Conservation (phyloP, 2,888 invertebrate genomes). For the Eupithecia subumbrata region DNA sequence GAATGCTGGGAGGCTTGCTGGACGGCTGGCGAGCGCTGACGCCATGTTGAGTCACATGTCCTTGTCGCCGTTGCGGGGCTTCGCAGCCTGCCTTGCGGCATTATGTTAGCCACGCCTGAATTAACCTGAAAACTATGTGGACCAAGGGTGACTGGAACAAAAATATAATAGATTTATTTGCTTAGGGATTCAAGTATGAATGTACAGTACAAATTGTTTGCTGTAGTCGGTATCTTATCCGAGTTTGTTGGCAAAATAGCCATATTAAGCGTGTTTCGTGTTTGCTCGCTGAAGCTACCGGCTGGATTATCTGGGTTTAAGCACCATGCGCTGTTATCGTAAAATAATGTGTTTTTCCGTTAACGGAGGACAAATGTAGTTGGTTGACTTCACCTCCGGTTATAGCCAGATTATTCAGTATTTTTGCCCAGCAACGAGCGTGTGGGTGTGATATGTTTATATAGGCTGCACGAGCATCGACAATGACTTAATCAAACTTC, state of each 20-base stretch:
- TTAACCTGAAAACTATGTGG: conserved; percentile 34
- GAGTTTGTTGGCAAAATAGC: conserved; percentile 38
- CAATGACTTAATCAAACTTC: conserved; percentile 52
- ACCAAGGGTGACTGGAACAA: background rate
- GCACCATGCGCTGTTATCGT: conserved; percentile 27
- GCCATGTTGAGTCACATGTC: conserved; percentile 65
- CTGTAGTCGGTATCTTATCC: conserved; percentile 28
- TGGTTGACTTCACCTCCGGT: conserved; percentile 53
- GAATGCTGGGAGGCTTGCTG: conserved; percentile 51
- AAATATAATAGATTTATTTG: conserved; percentile 8
- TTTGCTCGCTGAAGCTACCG: conserved; percentile 18
- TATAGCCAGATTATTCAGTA: conserved; percentile 44
- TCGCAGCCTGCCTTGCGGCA: conserved; percentile 46
- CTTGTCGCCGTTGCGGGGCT: conserved; percentile 62
- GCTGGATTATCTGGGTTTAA: conserved; percentile 23
- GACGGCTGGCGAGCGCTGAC: conserved; percentile 52
- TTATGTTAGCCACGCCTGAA: conserved; percentile 51
- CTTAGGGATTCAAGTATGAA: conserved; percentile 21
- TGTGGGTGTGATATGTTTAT: conserved; percentile 50
- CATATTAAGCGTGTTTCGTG: conserved; percentile 28
- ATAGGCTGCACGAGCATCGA: conserved; percentile 43
- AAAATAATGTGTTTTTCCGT: conserved; percentile 36
- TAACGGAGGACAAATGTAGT: conserved; percentile 28
- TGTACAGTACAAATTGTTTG: conserved; percentile 18
- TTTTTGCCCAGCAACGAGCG: conserved; percentile 27